Evolutionary conservation across 2,113 vertebrate genomes (phyloP).

Genomic region (Salvelinus fontinalis): DNA sequence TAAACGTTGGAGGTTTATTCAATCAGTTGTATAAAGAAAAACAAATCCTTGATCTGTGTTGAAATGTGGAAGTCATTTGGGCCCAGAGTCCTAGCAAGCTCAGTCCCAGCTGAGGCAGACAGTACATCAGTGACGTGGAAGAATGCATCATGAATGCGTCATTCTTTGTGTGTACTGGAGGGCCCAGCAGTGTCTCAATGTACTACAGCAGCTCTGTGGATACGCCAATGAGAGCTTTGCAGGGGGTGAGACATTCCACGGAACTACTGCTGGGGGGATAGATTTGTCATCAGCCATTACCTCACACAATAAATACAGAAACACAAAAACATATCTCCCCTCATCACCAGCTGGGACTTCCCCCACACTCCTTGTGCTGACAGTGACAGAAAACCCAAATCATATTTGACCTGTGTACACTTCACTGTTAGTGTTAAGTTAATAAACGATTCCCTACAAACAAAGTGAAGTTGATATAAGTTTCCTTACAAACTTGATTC

Average conservation of each 20-base stretch:
- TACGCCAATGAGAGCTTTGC: constrained; percentile 41
- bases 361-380: background rate
- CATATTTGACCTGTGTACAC: background rate
- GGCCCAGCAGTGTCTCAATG: constrained; percentile 39
- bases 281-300: constrained; percentile 42
- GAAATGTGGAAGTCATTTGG: constrained; percentile 67
- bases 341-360: background rate
- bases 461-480: background rate
- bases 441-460: background rate
- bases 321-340: constrained; percentile 22
- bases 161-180: constrained; percentile 33
- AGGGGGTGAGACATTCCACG: constrained; percentile 22
- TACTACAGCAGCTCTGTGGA: constrained; percentile 41
- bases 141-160: constrained; percentile 34
- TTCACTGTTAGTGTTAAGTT: background rate
- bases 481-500: background rate
- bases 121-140: constrained; percentile 47
- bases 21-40: constrained; percentile 9
- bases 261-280: constrained; percentile 16
- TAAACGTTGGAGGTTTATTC: background rate
- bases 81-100: constrained; percentile 35
- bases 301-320: constrained; percentile 21
- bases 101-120: constrained; percentile 53
- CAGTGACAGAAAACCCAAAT: background rate
- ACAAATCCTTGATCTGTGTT: constrained; percentile 36